Evolutionary conservation across 2,888 invertebrate species (phyloP).

Genomic region (Panorpa germanica): DNA sequence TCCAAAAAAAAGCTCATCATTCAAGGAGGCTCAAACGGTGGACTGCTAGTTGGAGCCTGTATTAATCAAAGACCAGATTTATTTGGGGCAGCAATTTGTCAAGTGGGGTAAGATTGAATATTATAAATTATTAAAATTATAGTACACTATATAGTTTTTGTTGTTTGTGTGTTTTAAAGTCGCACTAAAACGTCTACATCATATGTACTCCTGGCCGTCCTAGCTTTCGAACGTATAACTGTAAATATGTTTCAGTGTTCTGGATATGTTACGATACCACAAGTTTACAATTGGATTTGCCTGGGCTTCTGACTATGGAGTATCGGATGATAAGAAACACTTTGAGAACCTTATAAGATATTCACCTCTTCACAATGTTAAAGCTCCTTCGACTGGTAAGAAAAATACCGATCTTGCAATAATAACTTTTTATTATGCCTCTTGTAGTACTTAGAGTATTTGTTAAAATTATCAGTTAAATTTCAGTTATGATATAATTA

Average conservation of each 20-base stretch:
- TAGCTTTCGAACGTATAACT: no score
- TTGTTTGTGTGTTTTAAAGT: neutral
- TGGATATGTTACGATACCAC: constrained; percentile 95
- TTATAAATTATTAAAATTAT: constrained; percentile 9
- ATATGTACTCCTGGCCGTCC: neutral
- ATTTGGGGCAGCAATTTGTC: constrained; percentile 80
- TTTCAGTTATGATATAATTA: no score
- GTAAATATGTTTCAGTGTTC: constrained; percentile 41
- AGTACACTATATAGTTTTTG: constrained; percentile 1
- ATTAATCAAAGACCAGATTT: constrained; percentile 89
- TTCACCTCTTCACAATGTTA: constrained; percentile 88
- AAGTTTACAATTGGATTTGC: constrained; percentile 96
- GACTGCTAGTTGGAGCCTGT: constrained; percentile 86
- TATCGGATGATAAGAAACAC: constrained; percentile 68
- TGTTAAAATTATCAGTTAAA: constrained; percentile 1
- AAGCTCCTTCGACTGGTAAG: constrained; percentile 35
- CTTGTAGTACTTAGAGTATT: no score
- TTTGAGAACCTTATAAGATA: constrained; percentile 71
- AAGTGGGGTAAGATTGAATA: constrained; percentile 62
- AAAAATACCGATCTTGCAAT: no score
- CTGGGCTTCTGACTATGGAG: constrained; percentile 92
- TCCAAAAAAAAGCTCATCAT: constrained; percentile 54
- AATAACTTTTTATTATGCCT: no score
- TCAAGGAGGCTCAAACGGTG: constrained; percentile 95
- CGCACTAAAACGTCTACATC: constrained; percentile 4